These are phyloP conservation scores for Spilarctia lutea DNA, from an alignment of 2,888 invertebrate genomes.

Conservation along the genomic window DNA sequence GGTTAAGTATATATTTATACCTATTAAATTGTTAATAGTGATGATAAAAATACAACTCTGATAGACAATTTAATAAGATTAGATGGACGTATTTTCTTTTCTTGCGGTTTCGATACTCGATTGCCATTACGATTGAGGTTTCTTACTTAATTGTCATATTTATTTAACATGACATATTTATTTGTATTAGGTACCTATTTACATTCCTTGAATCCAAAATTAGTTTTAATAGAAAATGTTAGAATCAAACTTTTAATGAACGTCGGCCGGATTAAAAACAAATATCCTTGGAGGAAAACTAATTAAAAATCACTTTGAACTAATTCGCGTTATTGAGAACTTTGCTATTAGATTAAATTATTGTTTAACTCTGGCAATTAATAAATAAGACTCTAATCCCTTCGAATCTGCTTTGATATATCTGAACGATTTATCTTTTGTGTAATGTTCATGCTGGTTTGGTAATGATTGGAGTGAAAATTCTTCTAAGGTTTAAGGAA, in stretches of 20 bases:
- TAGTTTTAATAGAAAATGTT: not conserved
- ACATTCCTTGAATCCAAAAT: too few species aligned
- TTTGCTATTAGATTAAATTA: conserved; percentile 11
- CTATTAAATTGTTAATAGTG: too few species aligned
- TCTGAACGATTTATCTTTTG: conserved; percentile 40
- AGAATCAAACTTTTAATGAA: conserved; percentile 10
- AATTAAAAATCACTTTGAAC: conserved; percentile 16
- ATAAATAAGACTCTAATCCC: conserved; percentile 33
- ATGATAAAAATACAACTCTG: too few species aligned
- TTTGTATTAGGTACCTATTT: too few species aligned
- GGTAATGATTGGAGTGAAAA: conserved; percentile 24
- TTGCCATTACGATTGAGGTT: too few species aligned
- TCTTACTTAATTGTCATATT: too few species aligned
- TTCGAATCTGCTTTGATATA: conserved; percentile 34
- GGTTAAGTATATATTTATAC: too few species aligned
- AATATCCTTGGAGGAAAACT: not conserved
- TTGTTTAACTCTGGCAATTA: conserved; percentile 28
- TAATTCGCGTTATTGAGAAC: conserved; percentile 18
- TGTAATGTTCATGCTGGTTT: conserved; percentile 26
- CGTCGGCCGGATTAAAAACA: conserved; percentile 3
- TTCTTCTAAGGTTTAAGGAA: conserved; percentile 20
- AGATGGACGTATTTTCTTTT: too few species aligned
- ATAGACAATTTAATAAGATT: too few species aligned
- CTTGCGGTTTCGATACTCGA: too few species aligned
- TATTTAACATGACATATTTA: too few species aligned